phyloP scores from a whole-genome alignment of 2,113 vertebrate genomes.

The Tragelaphus buxtoni region DNA sequence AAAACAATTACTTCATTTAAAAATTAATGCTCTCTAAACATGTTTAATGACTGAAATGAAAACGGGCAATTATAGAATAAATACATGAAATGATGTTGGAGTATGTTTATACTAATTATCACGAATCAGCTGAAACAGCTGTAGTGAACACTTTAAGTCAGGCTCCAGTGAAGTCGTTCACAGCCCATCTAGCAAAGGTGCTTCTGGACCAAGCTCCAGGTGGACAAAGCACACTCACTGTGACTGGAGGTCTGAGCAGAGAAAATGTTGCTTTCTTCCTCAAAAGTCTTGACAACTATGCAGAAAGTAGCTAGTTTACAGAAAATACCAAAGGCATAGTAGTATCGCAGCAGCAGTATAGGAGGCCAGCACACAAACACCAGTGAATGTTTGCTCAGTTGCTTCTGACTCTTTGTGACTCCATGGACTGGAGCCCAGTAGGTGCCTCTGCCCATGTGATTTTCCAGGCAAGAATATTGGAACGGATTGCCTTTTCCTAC shows the following conservation, averaged over 20 bases:
- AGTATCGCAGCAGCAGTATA: neutral
- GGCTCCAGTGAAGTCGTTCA: neutral
- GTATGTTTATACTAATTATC: constrained; percentile 50
- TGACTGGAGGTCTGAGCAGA: neutral
- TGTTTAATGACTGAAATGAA: constrained; percentile 68
- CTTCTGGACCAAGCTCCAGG: neutral
- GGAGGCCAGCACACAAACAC: neutral
- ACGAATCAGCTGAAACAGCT: constrained; percentile 14
- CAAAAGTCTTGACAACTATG: neutral
- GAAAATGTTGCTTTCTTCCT: neutral
- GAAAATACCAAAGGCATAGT: neutral
- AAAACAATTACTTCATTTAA: constrained; percentile 61
- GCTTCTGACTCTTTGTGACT: neutral
- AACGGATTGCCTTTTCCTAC: neutral
- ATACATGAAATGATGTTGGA: constrained; percentile 46
- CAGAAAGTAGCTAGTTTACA: neutral
- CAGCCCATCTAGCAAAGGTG: neutral
- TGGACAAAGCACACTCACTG: neutral
- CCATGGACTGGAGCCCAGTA: neutral
- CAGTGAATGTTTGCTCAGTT: neutral
- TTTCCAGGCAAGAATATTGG: neutral
- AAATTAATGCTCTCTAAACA: constrained; percentile 62
- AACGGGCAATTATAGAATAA: constrained; percentile 56
- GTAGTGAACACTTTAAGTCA: neutral
- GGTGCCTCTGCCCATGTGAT: neutral